A percentile compares a stretch with the other conserved stretches of the same genome.
Evolutionary conservation across 2,888 invertebrate genomes (phyloP).

Genomic region (Netelia inedita): DNA sequence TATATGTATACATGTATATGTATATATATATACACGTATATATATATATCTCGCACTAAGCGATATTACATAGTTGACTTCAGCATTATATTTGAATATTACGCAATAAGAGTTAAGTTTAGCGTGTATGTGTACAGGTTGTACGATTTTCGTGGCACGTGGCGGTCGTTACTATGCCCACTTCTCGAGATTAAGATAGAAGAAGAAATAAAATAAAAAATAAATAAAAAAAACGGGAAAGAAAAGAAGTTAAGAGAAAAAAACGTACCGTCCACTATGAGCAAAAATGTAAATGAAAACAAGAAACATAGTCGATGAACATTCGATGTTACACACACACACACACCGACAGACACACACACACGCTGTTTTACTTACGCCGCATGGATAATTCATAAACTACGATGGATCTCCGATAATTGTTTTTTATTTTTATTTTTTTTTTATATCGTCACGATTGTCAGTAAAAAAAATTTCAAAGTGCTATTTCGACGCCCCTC

Average conservation of each 20-base stretch:
- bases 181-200: slow-evolving; percentile 46
- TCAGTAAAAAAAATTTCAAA: neutral
- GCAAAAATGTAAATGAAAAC: slow-evolving; percentile 6
- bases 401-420: slow-evolving; percentile 11
- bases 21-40: slow-evolving; percentile 45
- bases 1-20: neutral
- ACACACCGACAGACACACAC: too few species aligned
- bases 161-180: slow-evolving; percentile 71
- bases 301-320: neutral
- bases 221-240: slow-evolving; percentile 48
- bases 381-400: neutral
- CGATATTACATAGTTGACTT: slow-evolving; percentile 76
- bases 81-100: slow-evolving; percentile 82
- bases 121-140: slow-evolving; percentile 80
- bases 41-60: slow-evolving; percentile 52
- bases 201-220: slow-evolving; percentile 50
- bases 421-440: neutral
- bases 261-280: slow-evolving; percentile 51
- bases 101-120: slow-evolving; percentile 79
- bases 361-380: neutral
- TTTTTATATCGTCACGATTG: neutral
- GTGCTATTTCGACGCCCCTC: neutral
- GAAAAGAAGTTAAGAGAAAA: slow-evolving; percentile 43
- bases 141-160: slow-evolving; percentile 80
- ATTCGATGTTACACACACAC: neutral